Conservation (phyloP, 1,140 invertebrate genomes). For the Diploscapter pachys region DNA sequence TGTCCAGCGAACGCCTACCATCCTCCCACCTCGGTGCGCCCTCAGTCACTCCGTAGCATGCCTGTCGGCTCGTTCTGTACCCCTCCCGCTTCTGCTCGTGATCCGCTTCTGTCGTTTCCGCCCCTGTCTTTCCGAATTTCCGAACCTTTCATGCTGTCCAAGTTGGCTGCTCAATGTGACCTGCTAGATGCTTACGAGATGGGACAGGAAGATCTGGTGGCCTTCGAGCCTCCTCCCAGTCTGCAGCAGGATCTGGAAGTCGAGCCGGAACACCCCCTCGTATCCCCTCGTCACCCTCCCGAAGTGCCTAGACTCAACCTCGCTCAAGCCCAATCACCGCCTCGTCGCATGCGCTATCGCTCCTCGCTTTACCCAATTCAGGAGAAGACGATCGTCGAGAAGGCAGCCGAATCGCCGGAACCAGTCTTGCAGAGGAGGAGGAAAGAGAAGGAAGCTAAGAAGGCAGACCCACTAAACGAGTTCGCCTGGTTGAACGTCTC, state of each 20-base stretch:
- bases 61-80: neutral
- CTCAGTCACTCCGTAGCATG: too few relatives aligned
- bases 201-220: conserved; percentile 14
- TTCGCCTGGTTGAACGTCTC: conserved; percentile 55
- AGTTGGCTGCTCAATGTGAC: conserved; percentile 47
- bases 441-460: conserved; percentile 41
- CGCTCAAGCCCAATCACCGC: too few relatives aligned
- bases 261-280: conserved; percentile 1
- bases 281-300: neutral
- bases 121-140: conserved; percentile 28
- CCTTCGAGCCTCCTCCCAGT: conserved; percentile 29
- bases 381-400: neutral
- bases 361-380: conserved; percentile 7
- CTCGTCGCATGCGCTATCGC: too few relatives aligned
- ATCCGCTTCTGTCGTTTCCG: conserved; percentile 8
- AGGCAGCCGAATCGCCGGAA: conserved; percentile 23
- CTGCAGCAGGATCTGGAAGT: neutral
- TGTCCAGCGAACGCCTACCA: conserved; percentile 33
- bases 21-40: conserved; percentile 1
- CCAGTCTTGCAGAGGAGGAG: conserved; percentile 50
- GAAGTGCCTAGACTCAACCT: too few relatives aligned
- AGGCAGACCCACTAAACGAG: conserved; percentile 42
- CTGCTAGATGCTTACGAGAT: conserved; percentile 23
- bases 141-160: conserved; percentile 49
- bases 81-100: conserved; percentile 13